Evolutionary conservation across 35 echinoderm and acorn worm genomes (phyloP).

Genomic region (Lytechinus variegatus): DNA sequence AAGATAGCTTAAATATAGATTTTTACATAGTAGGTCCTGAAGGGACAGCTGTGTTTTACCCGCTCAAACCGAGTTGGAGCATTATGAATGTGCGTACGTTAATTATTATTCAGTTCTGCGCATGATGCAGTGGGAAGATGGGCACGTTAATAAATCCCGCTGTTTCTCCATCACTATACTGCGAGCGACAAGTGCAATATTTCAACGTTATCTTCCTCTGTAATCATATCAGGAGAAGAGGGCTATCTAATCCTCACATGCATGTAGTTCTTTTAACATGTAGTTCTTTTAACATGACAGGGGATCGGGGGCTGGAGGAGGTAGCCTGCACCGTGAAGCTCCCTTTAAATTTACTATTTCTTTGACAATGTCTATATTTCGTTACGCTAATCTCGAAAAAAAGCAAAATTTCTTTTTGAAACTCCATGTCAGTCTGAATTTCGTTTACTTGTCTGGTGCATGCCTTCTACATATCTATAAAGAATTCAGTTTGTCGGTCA

Average conservation of each 20-base stretch:
- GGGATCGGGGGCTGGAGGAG: too few relatives aligned
- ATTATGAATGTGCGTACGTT: slow-evolving; percentile 11
- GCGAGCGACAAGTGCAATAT: not conserved
- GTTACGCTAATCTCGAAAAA: too few relatives aligned
- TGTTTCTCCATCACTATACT: not conserved
- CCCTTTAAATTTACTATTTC: too few relatives aligned
- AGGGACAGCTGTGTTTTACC: slow-evolving; percentile 9
- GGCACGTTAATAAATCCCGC: not conserved
- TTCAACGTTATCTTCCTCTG: not conserved
- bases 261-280: not conserved
- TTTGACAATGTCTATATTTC: too few relatives aligned
- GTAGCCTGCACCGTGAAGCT: too few relatives aligned
- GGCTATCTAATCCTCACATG: not conserved
- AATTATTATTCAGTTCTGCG: not conserved
- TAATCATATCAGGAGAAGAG: not conserved
- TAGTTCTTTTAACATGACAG: too few relatives aligned
- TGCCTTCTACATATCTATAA: too few relatives aligned
- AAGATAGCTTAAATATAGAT: not conserved
- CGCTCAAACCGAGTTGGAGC: not conserved
- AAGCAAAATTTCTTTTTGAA: too few relatives aligned
- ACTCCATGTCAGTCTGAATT: too few relatives aligned
- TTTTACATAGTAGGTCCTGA: not conserved
- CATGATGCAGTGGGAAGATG: not conserved
- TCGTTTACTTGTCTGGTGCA: too few relatives aligned
- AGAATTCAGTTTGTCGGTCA: too few relatives aligned